Percentiles rank a stretch among this genome's conserved stretches.
These are phyloP conservation scores for Aproaerema taeniolella DNA, from an alignment of 2,888 invertebrate species.

Conservation along the genomic window DNA sequence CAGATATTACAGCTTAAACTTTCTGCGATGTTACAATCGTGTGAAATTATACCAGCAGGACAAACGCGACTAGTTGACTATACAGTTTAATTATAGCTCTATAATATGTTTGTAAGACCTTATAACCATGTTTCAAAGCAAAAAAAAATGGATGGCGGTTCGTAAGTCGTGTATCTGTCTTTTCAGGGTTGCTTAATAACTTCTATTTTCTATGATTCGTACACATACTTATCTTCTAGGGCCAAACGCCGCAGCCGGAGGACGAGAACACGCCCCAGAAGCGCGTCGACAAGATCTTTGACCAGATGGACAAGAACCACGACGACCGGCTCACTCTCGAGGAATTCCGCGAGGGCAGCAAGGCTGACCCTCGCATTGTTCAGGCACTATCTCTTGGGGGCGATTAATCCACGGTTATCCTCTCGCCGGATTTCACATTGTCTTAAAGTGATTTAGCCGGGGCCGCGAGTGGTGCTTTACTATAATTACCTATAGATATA, in stretches of 20 bases:
- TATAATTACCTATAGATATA: no score
- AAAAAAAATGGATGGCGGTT: no score
- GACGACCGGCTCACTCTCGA: constrained; percentile 97
- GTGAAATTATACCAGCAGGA: no score
- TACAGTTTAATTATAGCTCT: no score
- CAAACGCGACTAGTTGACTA: no score
- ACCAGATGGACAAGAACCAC: constrained; percentile 99
- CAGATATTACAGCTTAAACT: no score
- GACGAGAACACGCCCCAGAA: constrained; percentile 96
- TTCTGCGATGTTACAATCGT: no score
- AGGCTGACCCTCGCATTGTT: constrained; percentile 98
- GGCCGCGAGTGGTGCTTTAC: constrained; percentile 31
- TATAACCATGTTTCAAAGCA: no score
- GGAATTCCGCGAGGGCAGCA: constrained; percentile 98
- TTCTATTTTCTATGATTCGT: no score
- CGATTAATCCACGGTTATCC: constrained; percentile 79
- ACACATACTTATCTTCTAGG: constrained; percentile 80
- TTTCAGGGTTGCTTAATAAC: no score
- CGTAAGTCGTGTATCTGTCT: no score
- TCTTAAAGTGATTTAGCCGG: constrained; percentile 39
- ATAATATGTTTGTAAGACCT: no score
- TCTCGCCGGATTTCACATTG: constrained; percentile 73
- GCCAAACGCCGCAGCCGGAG: constrained; percentile 91
- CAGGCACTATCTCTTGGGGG: constrained; percentile 94
- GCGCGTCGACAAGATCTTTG: constrained; percentile 98